Percentiles rank a stretch among this genome's conserved stretches.
Evolutionary conservation across 2,797 vertebrate species (phyloP).

Genomic region (Bovichtus diacanthus): DNA sequence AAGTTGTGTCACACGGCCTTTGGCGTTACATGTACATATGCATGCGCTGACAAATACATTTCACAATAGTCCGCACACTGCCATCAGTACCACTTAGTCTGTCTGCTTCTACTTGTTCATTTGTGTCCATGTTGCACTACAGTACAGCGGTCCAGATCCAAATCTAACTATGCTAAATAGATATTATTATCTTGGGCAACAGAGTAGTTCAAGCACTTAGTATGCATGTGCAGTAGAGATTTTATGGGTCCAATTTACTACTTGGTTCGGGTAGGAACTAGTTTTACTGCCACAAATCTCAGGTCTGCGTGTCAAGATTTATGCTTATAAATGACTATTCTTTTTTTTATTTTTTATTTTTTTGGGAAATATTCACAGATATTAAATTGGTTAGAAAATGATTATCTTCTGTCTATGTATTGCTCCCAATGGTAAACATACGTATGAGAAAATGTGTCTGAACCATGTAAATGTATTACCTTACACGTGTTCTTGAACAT

Average conservation of each 20-base stretch:
- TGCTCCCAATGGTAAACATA: no score
- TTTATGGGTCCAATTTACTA: not conserved
- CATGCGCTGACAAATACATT: constrained; percentile 14
- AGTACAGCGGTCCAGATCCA: not conserved
- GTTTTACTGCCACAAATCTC: not conserved
- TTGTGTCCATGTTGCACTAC: not conserved
- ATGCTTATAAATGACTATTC: not conserved
- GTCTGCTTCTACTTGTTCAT: not conserved
- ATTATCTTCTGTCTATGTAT: no score
- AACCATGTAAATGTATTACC: no score
- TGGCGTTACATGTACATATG: constrained; percentile 7
- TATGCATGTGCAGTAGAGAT: not conserved
- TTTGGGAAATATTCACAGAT: not conserved
- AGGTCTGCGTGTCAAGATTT: not conserved
- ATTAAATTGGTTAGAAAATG: not conserved
- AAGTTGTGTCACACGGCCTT: constrained; percentile 33
- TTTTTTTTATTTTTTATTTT: not conserved
- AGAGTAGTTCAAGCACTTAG: not conserved
- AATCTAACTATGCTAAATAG: not conserved
- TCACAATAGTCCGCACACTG: not conserved
- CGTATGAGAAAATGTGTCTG: no score
- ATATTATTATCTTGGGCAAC: not conserved
- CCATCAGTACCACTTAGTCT: constrained; percentile 9
- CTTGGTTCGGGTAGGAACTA: not conserved
- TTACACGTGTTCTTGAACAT: no score